Evolutionary conservation across 2,797 vertebrate genomes (phyloP).

Genomic region (Balearica regulorum): DNA sequence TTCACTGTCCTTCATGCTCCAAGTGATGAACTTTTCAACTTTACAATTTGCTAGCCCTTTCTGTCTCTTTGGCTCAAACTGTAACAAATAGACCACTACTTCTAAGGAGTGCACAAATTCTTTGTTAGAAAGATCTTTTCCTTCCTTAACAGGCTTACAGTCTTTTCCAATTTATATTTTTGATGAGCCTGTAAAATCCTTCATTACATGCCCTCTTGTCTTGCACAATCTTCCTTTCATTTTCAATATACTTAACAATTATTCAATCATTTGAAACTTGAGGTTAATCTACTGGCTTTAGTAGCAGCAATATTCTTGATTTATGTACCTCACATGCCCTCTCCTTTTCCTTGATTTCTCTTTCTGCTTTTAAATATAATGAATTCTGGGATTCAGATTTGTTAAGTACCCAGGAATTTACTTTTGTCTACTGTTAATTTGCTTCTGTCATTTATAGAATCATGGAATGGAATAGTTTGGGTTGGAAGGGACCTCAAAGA

Average conservation of each 20-base stretch:
- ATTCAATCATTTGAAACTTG: slow-evolving; percentile 42
- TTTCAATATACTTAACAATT: not conserved
- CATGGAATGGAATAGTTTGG: too few species aligned
- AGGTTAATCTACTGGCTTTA: slow-evolving; percentile 2
- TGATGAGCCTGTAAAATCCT: slow-evolving; percentile 26
- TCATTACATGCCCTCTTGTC: slow-evolving; percentile 2
- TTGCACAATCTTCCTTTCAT: slow-evolving; percentile 22
- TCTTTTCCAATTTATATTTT: not conserved
- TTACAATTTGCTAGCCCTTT: not conserved
- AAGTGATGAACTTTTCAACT: not conserved
- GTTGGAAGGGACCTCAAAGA: too few species aligned
- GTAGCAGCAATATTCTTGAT: slow-evolving; percentile 10
- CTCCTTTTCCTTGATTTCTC: slow-evolving; percentile 3
- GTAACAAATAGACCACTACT: not conserved
- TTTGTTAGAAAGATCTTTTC: slow-evolving; percentile 17
- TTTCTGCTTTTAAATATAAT: slow-evolving; percentile 17
- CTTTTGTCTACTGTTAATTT: not conserved
- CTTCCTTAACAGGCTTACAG: not conserved
- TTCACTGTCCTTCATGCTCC: not conserved
- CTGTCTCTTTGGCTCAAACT: not conserved
- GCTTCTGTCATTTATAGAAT: not conserved
- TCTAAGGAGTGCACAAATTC: not conserved
- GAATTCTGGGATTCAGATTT: not conserved
- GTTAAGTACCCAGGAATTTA: not conserved
- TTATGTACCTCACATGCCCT: not conserved